phyloP scores from a whole-genome alignment of 2,113 vertebrate species.

The Varanus komodoensis region DNA sequence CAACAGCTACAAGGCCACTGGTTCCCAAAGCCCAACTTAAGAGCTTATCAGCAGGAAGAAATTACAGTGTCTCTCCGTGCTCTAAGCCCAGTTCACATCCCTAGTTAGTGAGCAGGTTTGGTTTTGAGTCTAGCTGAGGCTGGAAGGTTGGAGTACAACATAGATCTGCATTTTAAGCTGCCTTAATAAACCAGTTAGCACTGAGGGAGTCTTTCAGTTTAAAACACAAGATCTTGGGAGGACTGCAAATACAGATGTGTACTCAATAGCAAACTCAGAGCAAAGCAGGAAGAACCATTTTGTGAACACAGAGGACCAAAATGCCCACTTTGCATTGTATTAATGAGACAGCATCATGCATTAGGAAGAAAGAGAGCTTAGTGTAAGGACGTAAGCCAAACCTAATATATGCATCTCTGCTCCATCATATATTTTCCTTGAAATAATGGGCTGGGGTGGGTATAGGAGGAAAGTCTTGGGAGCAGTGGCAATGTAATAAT shows the following conservation, averaged over 20 bases:
- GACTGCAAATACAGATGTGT: conserved; percentile 13
- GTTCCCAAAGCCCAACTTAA: background rate
- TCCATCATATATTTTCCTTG: conserved; percentile 57
- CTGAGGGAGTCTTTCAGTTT: background rate
- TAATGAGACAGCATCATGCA: conserved; percentile 56
- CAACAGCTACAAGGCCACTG: too few species aligned
- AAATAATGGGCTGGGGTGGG: conserved; percentile 30
- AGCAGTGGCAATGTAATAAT: conserved; percentile 71
- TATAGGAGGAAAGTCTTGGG: background rate
- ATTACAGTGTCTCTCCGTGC: background rate
- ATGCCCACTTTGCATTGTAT: conserved; percentile 52
- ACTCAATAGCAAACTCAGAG: conserved; percentile 42
- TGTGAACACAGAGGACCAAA: conserved; percentile 46
- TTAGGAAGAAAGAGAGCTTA: conserved; percentile 61
- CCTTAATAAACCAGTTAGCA: background rate
- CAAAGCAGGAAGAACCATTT: conserved; percentile 29
- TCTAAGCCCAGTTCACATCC: background rate
- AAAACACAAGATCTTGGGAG: background rate
- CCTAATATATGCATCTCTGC: conserved; percentile 59
- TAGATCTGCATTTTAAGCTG: too few species aligned
- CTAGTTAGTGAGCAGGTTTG: background rate
- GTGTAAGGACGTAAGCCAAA: conserved; percentile 67
- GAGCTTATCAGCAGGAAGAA: background rate
- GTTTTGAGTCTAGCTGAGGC: background rate
- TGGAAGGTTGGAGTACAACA: background rate